These are phyloP conservation scores for Antennarius striatus DNA, from an alignment of 2,113 vertebrate genomes.

Conservation along the genomic window DNA sequence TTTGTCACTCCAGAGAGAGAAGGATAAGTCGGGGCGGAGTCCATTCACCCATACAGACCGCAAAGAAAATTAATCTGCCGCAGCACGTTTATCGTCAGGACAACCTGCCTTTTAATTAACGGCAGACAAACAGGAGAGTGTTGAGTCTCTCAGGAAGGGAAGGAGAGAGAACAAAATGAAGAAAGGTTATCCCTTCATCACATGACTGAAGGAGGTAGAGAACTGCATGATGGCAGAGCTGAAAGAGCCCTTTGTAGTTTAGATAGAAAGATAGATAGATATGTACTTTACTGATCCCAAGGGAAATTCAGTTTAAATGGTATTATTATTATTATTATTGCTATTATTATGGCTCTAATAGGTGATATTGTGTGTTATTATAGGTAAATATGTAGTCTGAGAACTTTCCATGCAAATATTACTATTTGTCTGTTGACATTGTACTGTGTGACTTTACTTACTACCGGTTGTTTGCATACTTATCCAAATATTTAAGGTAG, in stretches of 20 bases:
- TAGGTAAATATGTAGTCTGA: too few relatives aligned
- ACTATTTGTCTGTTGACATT: too few relatives aligned
- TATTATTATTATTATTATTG: too few relatives aligned
- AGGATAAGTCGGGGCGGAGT: constrained; percentile 22
- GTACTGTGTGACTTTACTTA: too few relatives aligned
- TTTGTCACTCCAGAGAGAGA: constrained; percentile 20
- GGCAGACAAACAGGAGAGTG: constrained; percentile 51
- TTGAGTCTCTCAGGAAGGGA: constrained; percentile 40
- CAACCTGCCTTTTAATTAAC: constrained; percentile 73
- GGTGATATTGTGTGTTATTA: background rate
- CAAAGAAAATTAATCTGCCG: constrained; percentile 68
- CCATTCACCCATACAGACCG: constrained; percentile 48
- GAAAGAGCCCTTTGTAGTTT: background rate
- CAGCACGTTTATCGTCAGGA: constrained; percentile 66
- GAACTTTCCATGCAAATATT: background rate
- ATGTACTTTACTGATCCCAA: too few relatives aligned
- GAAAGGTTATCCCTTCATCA: background rate
- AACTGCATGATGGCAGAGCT: background rate
- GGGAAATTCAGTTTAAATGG: too few relatives aligned
- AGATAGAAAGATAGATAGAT: too few relatives aligned
- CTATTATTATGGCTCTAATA: background rate
- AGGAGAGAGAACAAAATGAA: constrained; percentile 7
- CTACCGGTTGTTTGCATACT: too few relatives aligned
- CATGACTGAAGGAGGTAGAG: constrained; percentile 7
- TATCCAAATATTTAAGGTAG: too few relatives aligned